Evolutionary conservation across 53 echinoderm and acorn worm genomes (phyloP).

Genomic region (Apostichopus leukothele): DNA sequence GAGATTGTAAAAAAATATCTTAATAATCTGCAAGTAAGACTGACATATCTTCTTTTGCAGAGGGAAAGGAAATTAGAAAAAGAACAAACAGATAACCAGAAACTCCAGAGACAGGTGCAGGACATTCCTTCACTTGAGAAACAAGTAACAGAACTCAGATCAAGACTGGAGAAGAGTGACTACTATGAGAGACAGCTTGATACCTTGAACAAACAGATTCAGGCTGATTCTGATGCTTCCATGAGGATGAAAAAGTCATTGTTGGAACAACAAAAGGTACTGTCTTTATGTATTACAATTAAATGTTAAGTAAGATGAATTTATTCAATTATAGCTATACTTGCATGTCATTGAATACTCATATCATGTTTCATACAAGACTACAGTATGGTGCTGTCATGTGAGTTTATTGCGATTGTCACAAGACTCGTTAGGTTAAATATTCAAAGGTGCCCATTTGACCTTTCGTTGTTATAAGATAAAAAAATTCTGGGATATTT

Average conservation of each 20-base stretch:
- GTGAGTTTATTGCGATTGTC: too few species aligned
- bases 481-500: too few species aligned
- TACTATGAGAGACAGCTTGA: constrained; percentile 81
- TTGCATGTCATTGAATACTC: too few species aligned
- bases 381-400: too few species aligned
- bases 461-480: too few species aligned
- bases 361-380: too few species aligned
- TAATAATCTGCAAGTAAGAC: too few species aligned
- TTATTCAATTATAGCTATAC: too few species aligned
- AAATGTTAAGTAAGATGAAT: too few species aligned
- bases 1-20: too few species aligned
- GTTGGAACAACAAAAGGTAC: constrained; percentile 84
- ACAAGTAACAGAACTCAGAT: constrained; percentile 74
- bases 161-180: constrained; percentile 63
- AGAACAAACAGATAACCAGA: constrained; percentile 52
- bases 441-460: too few species aligned
- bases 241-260: constrained; percentile 72
- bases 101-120: constrained; percentile 58
- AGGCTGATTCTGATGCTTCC: constrained; percentile 61
- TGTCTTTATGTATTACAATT: background rate
- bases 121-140: constrained; percentile 59
- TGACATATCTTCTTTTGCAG: constrained; percentile 42
- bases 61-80: constrained; percentile 62
- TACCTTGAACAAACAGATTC: constrained; percentile 81
- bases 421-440: too few species aligned